Evolutionary conservation across 2,888 invertebrate genomes (phyloP).

Genomic region (Keiferia lycopersicella): DNA sequence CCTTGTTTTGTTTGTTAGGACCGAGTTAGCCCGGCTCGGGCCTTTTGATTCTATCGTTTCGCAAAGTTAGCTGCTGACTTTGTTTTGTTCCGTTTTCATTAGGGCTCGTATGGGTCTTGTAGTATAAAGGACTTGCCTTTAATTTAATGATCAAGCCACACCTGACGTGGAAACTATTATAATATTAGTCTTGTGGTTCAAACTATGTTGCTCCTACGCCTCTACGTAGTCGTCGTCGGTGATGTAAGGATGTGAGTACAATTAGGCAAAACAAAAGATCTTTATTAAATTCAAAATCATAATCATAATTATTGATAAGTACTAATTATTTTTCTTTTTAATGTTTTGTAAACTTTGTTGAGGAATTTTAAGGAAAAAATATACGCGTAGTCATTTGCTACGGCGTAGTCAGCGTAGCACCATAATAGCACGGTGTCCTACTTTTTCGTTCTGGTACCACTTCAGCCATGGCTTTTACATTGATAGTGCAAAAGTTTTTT

Average conservation of each 20-base stretch:
- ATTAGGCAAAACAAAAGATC: too few species aligned
- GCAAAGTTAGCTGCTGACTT: neutral
- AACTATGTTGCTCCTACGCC: slow-evolving; percentile 23
- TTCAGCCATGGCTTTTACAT: too few species aligned
- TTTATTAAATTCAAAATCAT: too few species aligned
- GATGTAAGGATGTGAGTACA: neutral
- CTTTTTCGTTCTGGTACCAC: too few species aligned
- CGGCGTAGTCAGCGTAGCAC: neutral
- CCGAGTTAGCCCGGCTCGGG: slow-evolving; percentile 18
- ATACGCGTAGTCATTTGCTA: neutral
- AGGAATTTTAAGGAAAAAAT: too few species aligned
- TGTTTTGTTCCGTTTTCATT: neutral
- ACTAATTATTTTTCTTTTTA: too few species aligned
- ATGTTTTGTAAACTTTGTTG: too few species aligned
- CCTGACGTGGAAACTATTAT: slow-evolving; percentile 52
- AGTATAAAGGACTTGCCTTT: neutral
- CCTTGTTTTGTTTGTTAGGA: slow-evolving; percentile 25
- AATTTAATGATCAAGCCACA: slow-evolving; percentile 34
- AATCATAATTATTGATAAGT: too few species aligned
- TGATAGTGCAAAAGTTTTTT: too few species aligned
- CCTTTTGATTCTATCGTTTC: neutral
- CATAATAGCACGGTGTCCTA: neutral
- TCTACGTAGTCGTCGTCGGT: slow-evolving; percentile 18
- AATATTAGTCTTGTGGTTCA: slow-evolving; percentile 41
- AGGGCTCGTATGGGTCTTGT: neutral